Base-by-base conservation (phyloP, 2,888 invertebrate genomes). In the Tinea trinotella region DNA sequence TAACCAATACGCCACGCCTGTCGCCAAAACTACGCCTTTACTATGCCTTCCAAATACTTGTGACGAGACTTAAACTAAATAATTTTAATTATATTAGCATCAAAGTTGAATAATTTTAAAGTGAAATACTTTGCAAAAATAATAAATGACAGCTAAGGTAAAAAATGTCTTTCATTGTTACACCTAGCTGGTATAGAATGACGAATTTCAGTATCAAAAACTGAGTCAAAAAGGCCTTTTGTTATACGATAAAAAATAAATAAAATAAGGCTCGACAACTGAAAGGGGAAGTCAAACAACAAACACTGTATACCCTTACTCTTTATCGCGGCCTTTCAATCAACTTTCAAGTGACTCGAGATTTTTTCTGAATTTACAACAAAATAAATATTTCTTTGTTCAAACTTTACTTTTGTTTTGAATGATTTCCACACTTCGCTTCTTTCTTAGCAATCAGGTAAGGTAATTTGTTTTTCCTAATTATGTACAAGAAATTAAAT, bases 291-390 rank as follows among this genome's bases (percentile, higher is more conserved):
- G 40, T 40, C 40, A 40, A 40, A 40, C 15, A 40, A 40, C 40
- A 40, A 13, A 3, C 35, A 3, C n/a, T 35, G 35, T 35, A 35
- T 35, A 35, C 12, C 40, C 40, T n/a, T n/a, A n/a, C 40, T 15
- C 40, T 40, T 40, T 40, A 40, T 40, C 40, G 15, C 40, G 13
- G 40, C 40, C 40, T 40, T 35, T 40, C 40, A 40, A 40, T 40
- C 40, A 40, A 40, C 40, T 12, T 4, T 2, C 7, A n/a, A 40
- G 13, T 40, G 40, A 40, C 40, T 30, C 30, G 3, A 30, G 7
- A 7, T 30, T 30, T 30, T 30, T 2, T 30, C 30, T 4, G 30
- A 30, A 30, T 30, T 30, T 10, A 30, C 30, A 30, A 30, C n/a
- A n/a, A n/a, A 30, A 30, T 30, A 22, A 22, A 22, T 22, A 22